These are phyloP conservation scores for Nothocercus nigrocapillus DNA, from an alignment of 2,113 vertebrate genomes.

Conservation along the genomic window DNA sequence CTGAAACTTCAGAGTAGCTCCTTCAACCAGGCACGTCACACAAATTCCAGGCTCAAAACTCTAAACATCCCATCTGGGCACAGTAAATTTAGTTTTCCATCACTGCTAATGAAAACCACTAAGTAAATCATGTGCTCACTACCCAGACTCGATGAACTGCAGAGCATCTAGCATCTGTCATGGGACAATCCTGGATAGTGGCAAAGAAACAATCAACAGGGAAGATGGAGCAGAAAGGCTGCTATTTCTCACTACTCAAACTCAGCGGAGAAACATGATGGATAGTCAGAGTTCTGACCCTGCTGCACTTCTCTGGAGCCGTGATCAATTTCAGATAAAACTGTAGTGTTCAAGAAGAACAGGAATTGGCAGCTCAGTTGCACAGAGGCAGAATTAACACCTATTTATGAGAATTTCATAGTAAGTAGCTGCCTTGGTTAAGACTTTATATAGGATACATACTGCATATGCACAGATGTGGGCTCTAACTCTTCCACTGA, in stretches of 20 bases:
- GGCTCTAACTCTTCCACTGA: not conserved
- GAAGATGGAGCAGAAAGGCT: not conserved
- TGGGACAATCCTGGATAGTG: not conserved
- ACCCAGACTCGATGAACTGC: not conserved
- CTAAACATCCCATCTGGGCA: not conserved
- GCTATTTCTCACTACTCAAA: not conserved
- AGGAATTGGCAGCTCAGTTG: not conserved
- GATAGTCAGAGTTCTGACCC: not conserved
- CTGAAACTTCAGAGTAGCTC: not conserved
- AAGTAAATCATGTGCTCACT: not conserved
- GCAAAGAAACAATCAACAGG: not conserved
- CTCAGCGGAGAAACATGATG: accelerated
- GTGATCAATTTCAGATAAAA: not conserved
- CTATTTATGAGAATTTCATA: not conserved
- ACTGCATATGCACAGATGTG: accelerated
- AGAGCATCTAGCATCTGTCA: not conserved
- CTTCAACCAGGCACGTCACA: not conserved
- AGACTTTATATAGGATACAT: accelerated
- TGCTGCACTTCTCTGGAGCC: not conserved
- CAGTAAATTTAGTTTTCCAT: not conserved
- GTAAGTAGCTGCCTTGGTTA: not conserved
- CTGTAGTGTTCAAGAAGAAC: not conserved
- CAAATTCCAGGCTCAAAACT: not conserved
- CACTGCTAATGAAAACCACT: not conserved
- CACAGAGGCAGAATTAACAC: not conserved